A percentile compares a stretch with the other conserved stretches of the same genome.
phyloP scores from a whole-genome alignment of 2,888 invertebrate genomes.

The Ophion slaviceki region DNA sequence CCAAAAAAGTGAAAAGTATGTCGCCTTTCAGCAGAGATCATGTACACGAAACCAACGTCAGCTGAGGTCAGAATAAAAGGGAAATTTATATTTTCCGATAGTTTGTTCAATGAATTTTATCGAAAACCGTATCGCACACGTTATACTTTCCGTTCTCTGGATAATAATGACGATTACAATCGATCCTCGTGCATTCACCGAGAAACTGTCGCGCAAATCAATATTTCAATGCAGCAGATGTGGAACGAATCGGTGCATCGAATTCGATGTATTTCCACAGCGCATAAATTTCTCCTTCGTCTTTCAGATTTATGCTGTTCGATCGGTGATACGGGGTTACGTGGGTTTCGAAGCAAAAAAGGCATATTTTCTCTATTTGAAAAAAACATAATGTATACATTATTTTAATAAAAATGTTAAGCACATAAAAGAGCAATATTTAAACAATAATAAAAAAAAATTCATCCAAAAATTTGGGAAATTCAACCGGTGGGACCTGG shows the following conservation, averaged over 20 bases:
- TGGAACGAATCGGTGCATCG: slow-evolving; percentile 12
- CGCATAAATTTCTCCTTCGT: not conserved
- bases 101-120: not conserved
- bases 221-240: slow-evolving; percentile 9
- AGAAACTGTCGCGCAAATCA: not conserved
- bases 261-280: not conserved
- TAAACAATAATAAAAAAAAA: no score
- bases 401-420: no score
- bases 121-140: not conserved
- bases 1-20: not conserved
- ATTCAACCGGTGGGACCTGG: no score
- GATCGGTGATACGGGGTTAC: not conserved
- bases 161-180: slow-evolving; percentile 1
- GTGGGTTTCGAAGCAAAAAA: no score
- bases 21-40: not conserved
- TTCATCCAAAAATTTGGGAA: no score
- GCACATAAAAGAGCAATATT: no score
- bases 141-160: not conserved
- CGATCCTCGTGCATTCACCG: slow-evolving; percentile 16
- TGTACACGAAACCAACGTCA: not conserved
- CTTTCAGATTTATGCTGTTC: not conserved
- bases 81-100: not conserved
- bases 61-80: not conserved
- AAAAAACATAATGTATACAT: no score
- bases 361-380: no score